Evolutionary conservation across 2,888 invertebrate genomes (phyloP).

Genomic region (Rhingia campestris): DNA sequence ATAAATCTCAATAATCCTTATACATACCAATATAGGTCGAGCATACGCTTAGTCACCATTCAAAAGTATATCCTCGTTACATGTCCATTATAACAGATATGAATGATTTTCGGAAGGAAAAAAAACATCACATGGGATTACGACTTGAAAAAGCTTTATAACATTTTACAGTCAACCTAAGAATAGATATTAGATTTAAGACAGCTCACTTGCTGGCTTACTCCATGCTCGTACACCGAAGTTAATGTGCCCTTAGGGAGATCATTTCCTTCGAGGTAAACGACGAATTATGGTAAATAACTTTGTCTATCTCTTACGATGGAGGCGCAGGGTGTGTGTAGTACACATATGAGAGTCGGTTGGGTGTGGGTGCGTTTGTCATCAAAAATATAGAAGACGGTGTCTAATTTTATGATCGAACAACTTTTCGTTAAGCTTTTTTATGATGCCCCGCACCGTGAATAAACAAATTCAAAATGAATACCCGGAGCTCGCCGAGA

Average conservation of each 20-base stretch:
- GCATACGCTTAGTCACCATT: constrained; percentile 14
- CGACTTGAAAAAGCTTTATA: constrained; percentile 37
- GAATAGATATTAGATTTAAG: constrained; percentile 47
- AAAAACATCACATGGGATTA: constrained; percentile 50
- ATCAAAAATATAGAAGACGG: constrained; percentile 2
- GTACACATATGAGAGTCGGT: constrained; percentile 6
- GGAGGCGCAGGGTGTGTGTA: neutral
- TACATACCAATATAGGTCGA: constrained; percentile 16
- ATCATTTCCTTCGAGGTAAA: constrained; percentile 54
- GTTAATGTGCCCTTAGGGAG: constrained; percentile 46
- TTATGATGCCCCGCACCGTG: constrained; percentile 26
- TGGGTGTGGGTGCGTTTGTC: neutral
- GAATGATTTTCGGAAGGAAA: constrained; percentile 45
- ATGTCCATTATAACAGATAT: neutral
- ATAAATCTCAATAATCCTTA: constrained; percentile 57
- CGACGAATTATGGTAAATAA: constrained; percentile 42
- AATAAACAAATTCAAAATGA: constrained; percentile 37
- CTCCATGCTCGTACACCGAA: constrained; percentile 20
- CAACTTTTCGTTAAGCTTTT: constrained; percentile 60
- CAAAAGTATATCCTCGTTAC: constrained; percentile 18
- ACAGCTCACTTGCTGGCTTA: constrained; percentile 70
- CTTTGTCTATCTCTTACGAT: constrained; percentile 12
- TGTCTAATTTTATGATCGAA: constrained; percentile 66
- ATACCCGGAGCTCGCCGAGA: constrained; percentile 26
- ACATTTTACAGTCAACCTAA: constrained; percentile 45